Evolutionary conservation across 2,113 vertebrate genomes (phyloP), one percentile per base, ranked within the genome.

Genomic region (Neodontobutis hainanensis): DNA sequence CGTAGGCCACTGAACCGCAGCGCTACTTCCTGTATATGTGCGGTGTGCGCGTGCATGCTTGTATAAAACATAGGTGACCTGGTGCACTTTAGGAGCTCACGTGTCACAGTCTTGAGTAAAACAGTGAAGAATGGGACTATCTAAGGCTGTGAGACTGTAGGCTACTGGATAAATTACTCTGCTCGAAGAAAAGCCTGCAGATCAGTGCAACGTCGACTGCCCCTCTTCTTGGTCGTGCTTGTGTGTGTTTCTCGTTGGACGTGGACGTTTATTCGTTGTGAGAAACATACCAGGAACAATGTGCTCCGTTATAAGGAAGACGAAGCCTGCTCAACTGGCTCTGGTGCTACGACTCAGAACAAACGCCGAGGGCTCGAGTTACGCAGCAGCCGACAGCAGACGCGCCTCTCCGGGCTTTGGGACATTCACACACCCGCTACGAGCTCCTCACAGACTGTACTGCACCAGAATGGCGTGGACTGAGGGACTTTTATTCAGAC

Each of bases 401-500:
- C 42, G 42, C 45, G 0, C 49, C 36, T 40, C 0, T 7, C 55
- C 67, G 5, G 40, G 45, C 9, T 3, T 19, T 0, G n/a, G 11
- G 10, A 0, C 38, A 3, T 14, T 0, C 11, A 0, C 2, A 0
- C 19, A 35, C 3, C 62, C 75, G 76, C 70, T 62, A 0, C 14
- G 10, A 2, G 34, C 45, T 2, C 7, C 45, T 5, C 10, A 0
- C 14, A 81, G 78, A 35, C 5, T 14, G 1, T 82, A 83, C 68
- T 86, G 85, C 65, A 62, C 73, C 65, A 57, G 75, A 48, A 87
- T 83, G 84, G 74, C 75, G 12, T 14, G 15, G n/a, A 67, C 43
- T 8, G 16, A 64, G 8, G 84, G 82, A 27, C 68, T 86, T 1
- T 15, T 93, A 55, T 92, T 93, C 75, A 85, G 91, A 86, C 92